Base-by-base conservation (phyloP, 2,113 vertebrate species). In the Peromyscus polionotus region DNA sequence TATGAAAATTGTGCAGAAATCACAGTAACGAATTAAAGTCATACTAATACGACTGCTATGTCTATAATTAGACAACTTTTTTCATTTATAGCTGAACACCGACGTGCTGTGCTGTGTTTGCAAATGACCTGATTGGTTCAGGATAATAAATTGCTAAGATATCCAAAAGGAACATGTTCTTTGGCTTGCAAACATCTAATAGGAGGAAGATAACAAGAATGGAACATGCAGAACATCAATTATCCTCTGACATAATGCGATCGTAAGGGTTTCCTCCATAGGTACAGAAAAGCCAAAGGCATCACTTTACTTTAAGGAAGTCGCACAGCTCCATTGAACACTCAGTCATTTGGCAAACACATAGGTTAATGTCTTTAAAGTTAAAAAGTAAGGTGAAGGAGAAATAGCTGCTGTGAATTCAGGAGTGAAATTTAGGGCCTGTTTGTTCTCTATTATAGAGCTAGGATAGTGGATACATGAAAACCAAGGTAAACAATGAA, bases 231-330 rank as follows among this genome's bases (percentile, higher is more conserved):
- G 90, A 75, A 45, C 39, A 79, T 68, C 68, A 67, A 59, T 94
- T 92, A 77, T 88, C 59, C 51, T 31, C 88, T 36, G 2, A 65
- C 86, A 31, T 79, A 77, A 61, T 14, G 39, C 17, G 67, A 42
- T 86, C 95, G 80, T 61, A 91, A 93, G 67, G 57, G 26, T 89
- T 39, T 73, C 10, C 59, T 88, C 36, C 57, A 93, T 88, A 7
- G 20, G 31, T 75, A 87, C 11, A 59, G 26, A 89, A 77, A 54
- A 94, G 9, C 73, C 54, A 91, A 96, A 24, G 31, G n/a, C 65
- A 94, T 93, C 4, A 61, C 91, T 95, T 96, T 81, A 22, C 54
- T 96, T 42, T 72, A 73, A 96, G 63, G 93, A 73, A n/a, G 76
- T 36, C 5, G 45, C 7, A 39, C 1, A 75, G 26, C 42, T 91